Evolutionary conservation across 2,888 invertebrate genomes (phyloP).

Genomic region (Anorthoa munda): DNA sequence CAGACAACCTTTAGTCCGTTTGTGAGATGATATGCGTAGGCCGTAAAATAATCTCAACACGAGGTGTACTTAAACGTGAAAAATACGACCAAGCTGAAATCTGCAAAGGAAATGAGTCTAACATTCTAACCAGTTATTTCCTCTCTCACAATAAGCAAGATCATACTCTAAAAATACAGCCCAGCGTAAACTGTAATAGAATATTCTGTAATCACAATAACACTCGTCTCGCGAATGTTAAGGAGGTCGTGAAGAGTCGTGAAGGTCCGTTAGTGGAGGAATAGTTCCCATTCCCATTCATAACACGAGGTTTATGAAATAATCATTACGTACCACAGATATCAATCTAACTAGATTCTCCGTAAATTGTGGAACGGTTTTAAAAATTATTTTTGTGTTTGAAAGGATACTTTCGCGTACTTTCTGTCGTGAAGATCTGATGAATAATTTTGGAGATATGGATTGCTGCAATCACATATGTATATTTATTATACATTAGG

Average conservation of each 20-base stretch:
- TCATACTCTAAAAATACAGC: constrained; percentile 59
- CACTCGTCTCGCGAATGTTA: constrained; percentile 52
- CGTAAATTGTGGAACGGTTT: too few species aligned
- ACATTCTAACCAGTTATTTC: constrained; percentile 58
- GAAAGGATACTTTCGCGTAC: too few species aligned
- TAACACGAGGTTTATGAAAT: constrained; percentile 62
- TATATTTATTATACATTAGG: too few species aligned
- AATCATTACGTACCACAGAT: constrained; percentile 55
- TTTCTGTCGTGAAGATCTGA: too few species aligned
- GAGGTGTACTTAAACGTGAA: constrained; percentile 24
- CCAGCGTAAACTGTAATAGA: constrained; percentile 36
- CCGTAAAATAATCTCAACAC: constrained; percentile 15
- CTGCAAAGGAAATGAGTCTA: constrained; percentile 49
- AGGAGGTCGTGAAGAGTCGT: constrained; percentile 43
- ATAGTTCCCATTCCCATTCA: constrained; percentile 58
- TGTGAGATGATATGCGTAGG: neutral
- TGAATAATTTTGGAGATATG: too few species aligned
- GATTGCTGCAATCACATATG: too few species aligned
- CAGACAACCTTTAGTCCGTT: neutral
- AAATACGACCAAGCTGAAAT: constrained; percentile 31
- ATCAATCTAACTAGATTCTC: too few species aligned
- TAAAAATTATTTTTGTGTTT: too few species aligned
- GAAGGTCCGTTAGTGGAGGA: constrained; percentile 39
- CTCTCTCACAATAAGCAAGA: constrained; percentile 43
- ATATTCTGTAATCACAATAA: constrained; percentile 28